A percentile compares a stretch with the other conserved stretches of the same genome.
Conservation (phyloP, 1,140 invertebrate species). For the Eriocheir sinensis region DNA sequence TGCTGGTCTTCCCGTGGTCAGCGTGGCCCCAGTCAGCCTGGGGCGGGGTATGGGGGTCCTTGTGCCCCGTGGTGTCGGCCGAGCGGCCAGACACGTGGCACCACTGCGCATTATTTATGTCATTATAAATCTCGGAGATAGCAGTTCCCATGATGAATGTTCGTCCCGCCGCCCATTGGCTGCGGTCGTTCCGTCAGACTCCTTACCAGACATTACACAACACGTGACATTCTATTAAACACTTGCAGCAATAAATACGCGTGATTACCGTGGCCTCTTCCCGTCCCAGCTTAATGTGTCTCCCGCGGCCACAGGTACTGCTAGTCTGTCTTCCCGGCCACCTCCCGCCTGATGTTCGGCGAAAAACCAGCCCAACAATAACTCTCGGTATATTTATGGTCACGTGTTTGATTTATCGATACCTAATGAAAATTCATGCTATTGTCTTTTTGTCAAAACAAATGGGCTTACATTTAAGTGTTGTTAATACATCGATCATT, state of each 20-base stretch:
- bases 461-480: not conserved
- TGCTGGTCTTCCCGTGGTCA: not conserved
- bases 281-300: not conserved
- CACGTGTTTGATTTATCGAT: not conserved
- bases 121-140: constrained; percentile 64
- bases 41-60: not conserved
- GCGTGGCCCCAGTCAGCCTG: not conserved
- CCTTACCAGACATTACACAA: not conserved
- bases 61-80: not conserved
- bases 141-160: not conserved
- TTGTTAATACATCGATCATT: no score
- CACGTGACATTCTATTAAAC: constrained; percentile 13
- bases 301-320: not conserved
- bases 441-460: not conserved
- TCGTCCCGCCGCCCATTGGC: not conserved
- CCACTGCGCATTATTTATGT: constrained; percentile 49
- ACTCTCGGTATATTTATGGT: not conserved
- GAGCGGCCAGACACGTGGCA: constrained; percentile 30
- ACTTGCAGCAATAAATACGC: not conserved
- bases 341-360: not conserved
- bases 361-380: not conserved
- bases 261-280: not conserved
- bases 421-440: not conserved
- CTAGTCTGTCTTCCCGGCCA: no score
- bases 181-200: not conserved